phyloP scores from a whole-genome alignment of 2,797 vertebrate genomes.

The Natrix natrix region DNA sequence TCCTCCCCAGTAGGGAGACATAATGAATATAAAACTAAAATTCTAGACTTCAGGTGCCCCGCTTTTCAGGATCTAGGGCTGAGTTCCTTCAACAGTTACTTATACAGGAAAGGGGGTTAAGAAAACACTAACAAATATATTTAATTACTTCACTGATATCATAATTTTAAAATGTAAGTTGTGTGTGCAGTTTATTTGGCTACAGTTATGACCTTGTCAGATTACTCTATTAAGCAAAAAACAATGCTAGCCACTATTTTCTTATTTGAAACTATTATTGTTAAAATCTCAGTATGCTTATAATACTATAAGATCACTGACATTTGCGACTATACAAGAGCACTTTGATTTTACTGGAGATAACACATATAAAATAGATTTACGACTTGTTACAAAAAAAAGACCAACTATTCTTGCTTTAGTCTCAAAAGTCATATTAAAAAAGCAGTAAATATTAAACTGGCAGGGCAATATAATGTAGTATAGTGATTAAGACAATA shows the following conservation, averaged over 20 bases:
- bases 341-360: not conserved
- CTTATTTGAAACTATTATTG: not conserved
- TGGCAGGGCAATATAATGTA: not conserved
- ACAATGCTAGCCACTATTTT: not conserved
- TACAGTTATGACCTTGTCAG: not conserved
- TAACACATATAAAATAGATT: not conserved
- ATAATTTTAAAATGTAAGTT: not conserved
- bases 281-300: not conserved
- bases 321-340: not conserved
- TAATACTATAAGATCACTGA: conserved; percentile 15
- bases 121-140: not conserved
- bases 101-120: not conserved
- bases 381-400: not conserved
- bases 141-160: not conserved
- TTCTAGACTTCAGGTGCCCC: not conserved
- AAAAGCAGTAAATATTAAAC: not conserved
- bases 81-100: not conserved
- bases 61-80: not conserved
- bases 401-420: not conserved
- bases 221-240: not conserved
- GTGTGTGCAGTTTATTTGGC: not conserved
- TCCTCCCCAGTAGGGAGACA: not conserved
- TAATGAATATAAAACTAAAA: not conserved
- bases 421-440: not conserved
- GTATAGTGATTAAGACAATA: not conserved